Evolutionary conservation across 2,797 vertebrate genomes (phyloP).

Genomic region (Spinus olivaceus): DNA sequence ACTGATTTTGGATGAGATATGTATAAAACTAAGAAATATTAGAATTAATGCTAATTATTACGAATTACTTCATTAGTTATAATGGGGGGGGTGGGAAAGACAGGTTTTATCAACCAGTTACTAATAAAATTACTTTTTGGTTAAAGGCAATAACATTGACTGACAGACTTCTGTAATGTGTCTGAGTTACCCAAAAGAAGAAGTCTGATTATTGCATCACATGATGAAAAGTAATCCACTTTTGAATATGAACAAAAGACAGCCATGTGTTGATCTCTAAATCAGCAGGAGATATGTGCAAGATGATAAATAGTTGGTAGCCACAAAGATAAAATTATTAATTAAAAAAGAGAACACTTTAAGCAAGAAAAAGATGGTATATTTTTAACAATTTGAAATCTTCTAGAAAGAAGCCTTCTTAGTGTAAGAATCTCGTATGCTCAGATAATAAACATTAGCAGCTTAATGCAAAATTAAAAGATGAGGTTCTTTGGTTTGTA

Average conservation of each 20-base stretch:
- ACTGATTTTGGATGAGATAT: neutral
- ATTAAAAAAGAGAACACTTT: neutral
- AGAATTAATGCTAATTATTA: neutral
- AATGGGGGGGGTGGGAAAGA: accelerated
- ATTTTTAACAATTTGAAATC: neutral
- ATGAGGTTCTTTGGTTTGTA: neutral
- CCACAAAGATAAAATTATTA: neutral
- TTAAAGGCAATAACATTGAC: neutral
- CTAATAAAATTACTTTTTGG: neutral
- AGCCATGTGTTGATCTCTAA: neutral
- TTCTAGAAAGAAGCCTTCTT: neutral
- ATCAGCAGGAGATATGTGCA: neutral
- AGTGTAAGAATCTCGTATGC: neutral
- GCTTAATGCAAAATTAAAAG: conserved; percentile 40
- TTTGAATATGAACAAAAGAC: neutral
- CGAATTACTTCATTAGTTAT: neutral
- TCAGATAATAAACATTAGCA: conserved; percentile 20
- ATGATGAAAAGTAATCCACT: neutral
- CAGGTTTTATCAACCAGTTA: neutral
- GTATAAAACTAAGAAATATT: neutral
- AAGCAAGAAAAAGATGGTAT: neutral
- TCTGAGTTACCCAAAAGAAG: neutral
- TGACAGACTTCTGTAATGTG: neutral
- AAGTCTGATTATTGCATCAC: neutral
- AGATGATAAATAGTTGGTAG: neutral